Evolutionary conservation across 2,797 vertebrate genomes (phyloP).

Genomic region (Sphenodon punctatus): DNA sequence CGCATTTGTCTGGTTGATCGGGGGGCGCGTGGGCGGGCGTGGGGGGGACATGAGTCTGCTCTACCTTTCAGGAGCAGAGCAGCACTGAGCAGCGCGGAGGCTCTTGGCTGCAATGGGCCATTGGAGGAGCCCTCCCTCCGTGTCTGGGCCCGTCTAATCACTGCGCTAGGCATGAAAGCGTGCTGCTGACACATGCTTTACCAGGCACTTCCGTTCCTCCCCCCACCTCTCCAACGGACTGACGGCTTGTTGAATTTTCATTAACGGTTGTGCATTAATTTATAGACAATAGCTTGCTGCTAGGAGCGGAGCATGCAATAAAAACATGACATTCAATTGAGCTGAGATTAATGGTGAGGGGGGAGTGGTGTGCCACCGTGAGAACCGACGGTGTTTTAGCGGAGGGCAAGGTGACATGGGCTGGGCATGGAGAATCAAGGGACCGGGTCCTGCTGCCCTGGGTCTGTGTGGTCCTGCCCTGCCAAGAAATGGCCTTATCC

Average conservation of each 20-base stretch:
- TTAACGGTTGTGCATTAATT: slow-evolving; percentile 42
- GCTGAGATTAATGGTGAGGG: background rate
- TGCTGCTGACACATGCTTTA: background rate
- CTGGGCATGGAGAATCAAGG: no score
- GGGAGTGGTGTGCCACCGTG: background rate
- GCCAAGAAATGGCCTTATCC: no score
- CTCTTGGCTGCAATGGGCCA: background rate
- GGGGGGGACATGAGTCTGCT: background rate
- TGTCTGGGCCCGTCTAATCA: background rate
- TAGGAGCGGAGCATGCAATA: slow-evolving; percentile 11
- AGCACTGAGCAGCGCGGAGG: background rate
- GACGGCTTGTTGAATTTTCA: slow-evolving; percentile 39
- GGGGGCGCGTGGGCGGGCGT: no score
- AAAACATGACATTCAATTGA: background rate
- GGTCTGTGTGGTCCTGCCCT: no score
- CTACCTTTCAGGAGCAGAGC: background rate
- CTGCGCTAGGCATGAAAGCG: background rate
- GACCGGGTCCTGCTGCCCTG: no score
- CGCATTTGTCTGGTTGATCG: no score
- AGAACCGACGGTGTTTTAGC: accelerated
- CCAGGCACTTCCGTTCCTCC: background rate
- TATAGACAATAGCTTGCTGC: slow-evolving; percentile 29
- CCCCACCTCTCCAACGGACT: background rate
- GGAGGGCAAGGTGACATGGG: background rate
- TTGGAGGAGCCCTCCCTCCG: slow-evolving; percentile 15